These are phyloP conservation scores for Scaeva pyrastri DNA, from an alignment of 2,888 invertebrate species.

Conservation along the genomic window DNA sequence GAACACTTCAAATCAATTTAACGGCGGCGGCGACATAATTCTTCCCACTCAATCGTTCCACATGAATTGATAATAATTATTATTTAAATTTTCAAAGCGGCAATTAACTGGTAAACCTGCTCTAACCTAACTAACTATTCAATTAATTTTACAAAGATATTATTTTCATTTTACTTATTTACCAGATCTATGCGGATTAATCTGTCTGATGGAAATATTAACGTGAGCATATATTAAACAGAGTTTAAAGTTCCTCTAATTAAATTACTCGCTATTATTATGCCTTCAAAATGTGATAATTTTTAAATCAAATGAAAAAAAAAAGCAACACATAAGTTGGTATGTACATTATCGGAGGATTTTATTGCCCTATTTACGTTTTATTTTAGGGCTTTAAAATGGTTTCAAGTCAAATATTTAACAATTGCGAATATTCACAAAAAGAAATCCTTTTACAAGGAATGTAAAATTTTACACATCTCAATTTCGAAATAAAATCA, in stretches of 20 bases:
- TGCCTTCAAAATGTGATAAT: background rate
- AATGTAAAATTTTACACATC: conserved; percentile 5
- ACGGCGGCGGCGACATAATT: background rate
- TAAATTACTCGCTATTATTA: background rate
- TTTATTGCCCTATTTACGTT: no score
- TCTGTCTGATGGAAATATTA: background rate
- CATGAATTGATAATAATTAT: conserved; percentile 26
- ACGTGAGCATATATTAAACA: background rate
- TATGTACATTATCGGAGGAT: no score
- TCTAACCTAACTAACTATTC: conserved; percentile 34
- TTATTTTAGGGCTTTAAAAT: background rate
- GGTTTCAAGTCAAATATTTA: background rate
- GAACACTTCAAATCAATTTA: background rate
- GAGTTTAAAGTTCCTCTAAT: background rate
- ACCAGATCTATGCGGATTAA: conserved; percentile 8
- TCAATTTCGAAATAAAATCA: conserved; percentile 38
- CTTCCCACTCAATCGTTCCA: background rate
- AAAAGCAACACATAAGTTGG: background rate
- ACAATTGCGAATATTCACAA: background rate
- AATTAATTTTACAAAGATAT: conserved; percentile 43
- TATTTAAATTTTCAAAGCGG: conserved; percentile 20
- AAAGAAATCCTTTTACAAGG: background rate
- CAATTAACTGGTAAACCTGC: conserved; percentile 31
- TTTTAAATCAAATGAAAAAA: background rate
- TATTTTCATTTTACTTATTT: background rate